Conservation (phyloP, 2,113 vertebrate species). For the Edolisoma coerulescens region DNA sequence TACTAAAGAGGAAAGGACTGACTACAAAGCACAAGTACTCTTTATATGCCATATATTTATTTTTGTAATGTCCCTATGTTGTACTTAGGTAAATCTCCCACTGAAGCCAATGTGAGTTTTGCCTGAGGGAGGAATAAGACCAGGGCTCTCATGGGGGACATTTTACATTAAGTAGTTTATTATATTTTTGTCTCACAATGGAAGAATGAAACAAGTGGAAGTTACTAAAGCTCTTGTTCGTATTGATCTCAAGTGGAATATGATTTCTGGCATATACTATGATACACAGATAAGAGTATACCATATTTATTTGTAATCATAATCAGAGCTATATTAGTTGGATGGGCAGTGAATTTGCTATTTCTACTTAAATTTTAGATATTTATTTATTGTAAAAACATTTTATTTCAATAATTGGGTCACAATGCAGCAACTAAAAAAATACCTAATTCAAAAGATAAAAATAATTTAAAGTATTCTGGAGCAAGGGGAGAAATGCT, state of each 20-base stretch:
- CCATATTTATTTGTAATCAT: not conserved
- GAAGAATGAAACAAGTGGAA: constrained; percentile 7
- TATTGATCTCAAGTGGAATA: not conserved
- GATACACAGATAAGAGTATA: constrained; percentile 16
- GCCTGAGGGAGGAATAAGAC: constrained; percentile 12
- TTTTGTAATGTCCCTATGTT: not conserved
- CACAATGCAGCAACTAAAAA: constrained; percentile 24
- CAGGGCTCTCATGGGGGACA: not conserved
- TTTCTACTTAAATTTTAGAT: constrained; percentile 21
- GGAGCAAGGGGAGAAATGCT: not conserved
- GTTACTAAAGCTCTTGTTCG: constrained; percentile 20
- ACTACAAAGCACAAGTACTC: not conserved
- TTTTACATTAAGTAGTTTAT: not conserved
- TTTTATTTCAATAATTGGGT: not conserved
- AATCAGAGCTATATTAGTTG: constrained; percentile 23
- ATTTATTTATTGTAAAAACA: not conserved
- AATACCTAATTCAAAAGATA: constrained; percentile 18
- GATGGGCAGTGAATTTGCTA: constrained; percentile 1
- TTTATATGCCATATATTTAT: not conserved
- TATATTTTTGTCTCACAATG: constrained; percentile 8
- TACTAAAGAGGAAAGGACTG: not conserved
- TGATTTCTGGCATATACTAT: constrained; percentile 2
- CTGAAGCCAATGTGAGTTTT: not conserved
- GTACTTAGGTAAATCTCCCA: constrained; percentile 9
- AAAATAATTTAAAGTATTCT: constrained; percentile 43